phyloP scores from a whole-genome alignment of 2,113 vertebrate genomes.

The Lampris megalopsis region DNA sequence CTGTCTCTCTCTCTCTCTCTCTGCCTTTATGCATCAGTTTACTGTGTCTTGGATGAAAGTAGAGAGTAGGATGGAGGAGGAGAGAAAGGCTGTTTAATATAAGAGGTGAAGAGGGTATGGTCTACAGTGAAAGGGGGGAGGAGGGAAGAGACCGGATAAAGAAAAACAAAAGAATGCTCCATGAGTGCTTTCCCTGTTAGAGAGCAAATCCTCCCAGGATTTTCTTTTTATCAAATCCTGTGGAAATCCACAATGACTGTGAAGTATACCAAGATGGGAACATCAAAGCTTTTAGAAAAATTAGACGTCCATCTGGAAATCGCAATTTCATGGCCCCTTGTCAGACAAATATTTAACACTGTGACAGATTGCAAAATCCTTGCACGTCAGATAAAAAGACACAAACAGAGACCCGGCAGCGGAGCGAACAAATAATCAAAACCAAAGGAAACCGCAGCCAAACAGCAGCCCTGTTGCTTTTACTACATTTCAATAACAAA shows the following conservation, averaged over 20 bases:
- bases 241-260: background rate
- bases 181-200: background rate
- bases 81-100: constrained; percentile 25
- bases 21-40: constrained; percentile 31
- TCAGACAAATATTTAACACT: background rate
- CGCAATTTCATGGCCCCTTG: too few species aligned
- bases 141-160: background rate
- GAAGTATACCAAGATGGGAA: too few species aligned
- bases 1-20: background rate
- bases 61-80: constrained; percentile 5
- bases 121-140: constrained; percentile 18
- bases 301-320: too few species aligned
- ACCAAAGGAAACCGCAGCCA: constrained; percentile 24
- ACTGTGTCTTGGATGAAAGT: constrained; percentile 14
- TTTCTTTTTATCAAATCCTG: background rate
- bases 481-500: constrained; percentile 63
- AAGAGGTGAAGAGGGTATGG: constrained; percentile 4
- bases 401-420: constrained; percentile 10
- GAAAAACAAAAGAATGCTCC: background rate
- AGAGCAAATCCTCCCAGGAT: background rate
- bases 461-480: constrained; percentile 16
- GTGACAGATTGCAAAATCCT: constrained; percentile 9
- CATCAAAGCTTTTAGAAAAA: too few species aligned
- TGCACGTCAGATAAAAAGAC: background rate
- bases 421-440: constrained; percentile 37